These are phyloP conservation scores for Dermochelys coriacea DNA, from an alignment of 2,797 vertebrate species.

Conservation along the genomic window DNA sequence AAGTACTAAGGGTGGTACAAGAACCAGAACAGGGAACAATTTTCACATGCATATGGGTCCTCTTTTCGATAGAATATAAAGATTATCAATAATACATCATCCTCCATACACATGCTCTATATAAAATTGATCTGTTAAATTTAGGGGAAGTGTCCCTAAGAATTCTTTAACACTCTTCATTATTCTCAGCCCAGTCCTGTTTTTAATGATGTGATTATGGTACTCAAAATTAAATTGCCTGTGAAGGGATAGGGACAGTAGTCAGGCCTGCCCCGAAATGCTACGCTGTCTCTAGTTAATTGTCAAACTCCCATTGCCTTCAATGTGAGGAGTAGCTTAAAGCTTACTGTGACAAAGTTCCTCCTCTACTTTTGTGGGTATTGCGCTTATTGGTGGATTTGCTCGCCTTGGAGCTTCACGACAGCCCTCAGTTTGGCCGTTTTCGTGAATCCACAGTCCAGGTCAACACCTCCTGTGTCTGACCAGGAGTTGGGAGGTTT, in stretches of 20 bases:
- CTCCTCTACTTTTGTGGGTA: too few relatives aligned
- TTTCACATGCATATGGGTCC: background rate
- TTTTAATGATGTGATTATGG: background rate
- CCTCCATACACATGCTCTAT: accelerated
- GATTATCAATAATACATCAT: accelerated
- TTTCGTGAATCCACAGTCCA: too few relatives aligned
- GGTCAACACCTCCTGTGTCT: too few relatives aligned
- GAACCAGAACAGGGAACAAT: background rate
- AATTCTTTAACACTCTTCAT: background rate
- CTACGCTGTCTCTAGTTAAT: background rate
- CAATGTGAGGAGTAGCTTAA: background rate
- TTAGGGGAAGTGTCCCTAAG: background rate
- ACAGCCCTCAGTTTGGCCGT: too few relatives aligned
- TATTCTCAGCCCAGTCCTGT: background rate
- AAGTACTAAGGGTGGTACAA: accelerated
- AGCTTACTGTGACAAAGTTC: background rate
- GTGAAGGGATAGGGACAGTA: background rate
- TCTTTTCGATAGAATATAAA: background rate
- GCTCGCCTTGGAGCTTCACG: too few relatives aligned
- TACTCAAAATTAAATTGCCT: background rate
- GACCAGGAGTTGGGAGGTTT: too few relatives aligned
- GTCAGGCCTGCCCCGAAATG: background rate
- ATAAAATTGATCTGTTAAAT: background rate
- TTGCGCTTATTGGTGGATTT: too few relatives aligned
- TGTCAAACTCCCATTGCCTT: background rate